These are phyloP conservation scores for Axea sp. DNA, from an alignment of 2,888 invertebrate genomes.

Conservation along the genomic window DNA sequence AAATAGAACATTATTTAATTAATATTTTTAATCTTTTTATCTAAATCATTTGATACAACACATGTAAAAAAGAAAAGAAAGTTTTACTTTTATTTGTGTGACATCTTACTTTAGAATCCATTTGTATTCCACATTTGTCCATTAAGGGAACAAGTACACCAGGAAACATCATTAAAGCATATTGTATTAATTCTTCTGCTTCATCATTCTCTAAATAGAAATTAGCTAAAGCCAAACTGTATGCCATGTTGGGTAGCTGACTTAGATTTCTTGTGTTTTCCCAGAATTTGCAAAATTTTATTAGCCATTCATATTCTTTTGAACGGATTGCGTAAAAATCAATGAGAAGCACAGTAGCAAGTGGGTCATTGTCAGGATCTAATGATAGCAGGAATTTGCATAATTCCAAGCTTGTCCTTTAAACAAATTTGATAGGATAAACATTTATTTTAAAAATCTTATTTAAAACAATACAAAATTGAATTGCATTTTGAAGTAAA, in stretches of 20 bases:
- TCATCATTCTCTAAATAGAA: slow-evolving; percentile 81
- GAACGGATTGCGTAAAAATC: slow-evolving; percentile 91
- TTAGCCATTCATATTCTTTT: slow-evolving; percentile 87
- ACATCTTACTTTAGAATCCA: slow-evolving; percentile 82
- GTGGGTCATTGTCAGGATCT: slow-evolving; percentile 87
- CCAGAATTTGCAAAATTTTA: slow-evolving; percentile 82
- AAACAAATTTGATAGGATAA: too few species aligned
- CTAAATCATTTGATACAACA: too few species aligned
- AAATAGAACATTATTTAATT: slow-evolving; percentile 21
- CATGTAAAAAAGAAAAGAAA: too few species aligned
- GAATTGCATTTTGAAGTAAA: too few species aligned
- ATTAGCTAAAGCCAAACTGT: slow-evolving; percentile 88
- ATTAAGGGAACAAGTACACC: slow-evolving; percentile 86
- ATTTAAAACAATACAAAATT: too few species aligned
- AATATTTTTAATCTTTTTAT: too few species aligned
- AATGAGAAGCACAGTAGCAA: slow-evolving; percentile 87
- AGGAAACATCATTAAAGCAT: slow-evolving; percentile 91
- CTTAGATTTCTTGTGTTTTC: slow-evolving; percentile 85
- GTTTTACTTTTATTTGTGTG: too few species aligned
- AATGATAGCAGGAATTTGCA: slow-evolving; percentile 90
- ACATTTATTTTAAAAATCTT: too few species aligned
- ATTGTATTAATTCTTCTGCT: slow-evolving; percentile 85
- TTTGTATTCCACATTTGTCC: slow-evolving; percentile 87
- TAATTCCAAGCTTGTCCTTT: slow-evolving; percentile 90
- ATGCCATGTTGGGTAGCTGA: slow-evolving; percentile 93